phyloP scores from a whole-genome alignment of 2,888 invertebrate species.

The Microplitis manilae region DNA sequence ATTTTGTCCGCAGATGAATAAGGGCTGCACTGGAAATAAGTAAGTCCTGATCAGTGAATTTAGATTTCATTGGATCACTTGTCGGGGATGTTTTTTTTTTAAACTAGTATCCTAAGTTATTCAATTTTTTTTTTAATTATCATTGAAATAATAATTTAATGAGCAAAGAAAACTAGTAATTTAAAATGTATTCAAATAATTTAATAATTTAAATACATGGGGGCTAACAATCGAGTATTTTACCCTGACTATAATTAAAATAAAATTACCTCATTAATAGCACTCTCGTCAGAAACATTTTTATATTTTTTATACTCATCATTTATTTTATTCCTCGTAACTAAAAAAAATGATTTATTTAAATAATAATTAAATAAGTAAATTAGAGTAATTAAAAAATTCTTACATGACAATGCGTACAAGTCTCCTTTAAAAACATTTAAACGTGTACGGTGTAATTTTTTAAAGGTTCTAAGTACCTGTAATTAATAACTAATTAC shows the following conservation, averaged over 20 bases:
- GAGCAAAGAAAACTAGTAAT: conserved; percentile 23
- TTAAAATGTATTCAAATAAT: conserved; percentile 19
- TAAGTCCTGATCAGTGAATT: no score
- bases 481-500: conserved; percentile 58
- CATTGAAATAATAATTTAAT: no score
- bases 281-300: conserved; percentile 74
- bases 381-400: conserved; percentile 5
- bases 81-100: no score
- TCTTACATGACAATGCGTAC: conserved; percentile 74
- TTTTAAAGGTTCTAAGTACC: conserved; percentile 82
- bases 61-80: no score
- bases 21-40: no score
- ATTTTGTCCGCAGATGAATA: no score
- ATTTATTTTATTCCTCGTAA: conserved; percentile 82
- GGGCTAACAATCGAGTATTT: no score
- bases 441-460: conserved; percentile 80
- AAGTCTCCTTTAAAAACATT: conserved; percentile 80
- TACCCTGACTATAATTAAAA: no score
- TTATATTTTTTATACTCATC: conserved; percentile 82
- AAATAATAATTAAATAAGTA: conserved; percentile 34
- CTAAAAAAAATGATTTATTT: conserved; percentile 60
- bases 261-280: conserved; percentile 77
- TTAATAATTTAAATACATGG: no score
- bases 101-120: no score
- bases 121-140: no score